These are phyloP conservation scores for Drosophila biarmipes DNA, from an alignment of 1,140 invertebrate genomes.

Conservation along the genomic window DNA sequence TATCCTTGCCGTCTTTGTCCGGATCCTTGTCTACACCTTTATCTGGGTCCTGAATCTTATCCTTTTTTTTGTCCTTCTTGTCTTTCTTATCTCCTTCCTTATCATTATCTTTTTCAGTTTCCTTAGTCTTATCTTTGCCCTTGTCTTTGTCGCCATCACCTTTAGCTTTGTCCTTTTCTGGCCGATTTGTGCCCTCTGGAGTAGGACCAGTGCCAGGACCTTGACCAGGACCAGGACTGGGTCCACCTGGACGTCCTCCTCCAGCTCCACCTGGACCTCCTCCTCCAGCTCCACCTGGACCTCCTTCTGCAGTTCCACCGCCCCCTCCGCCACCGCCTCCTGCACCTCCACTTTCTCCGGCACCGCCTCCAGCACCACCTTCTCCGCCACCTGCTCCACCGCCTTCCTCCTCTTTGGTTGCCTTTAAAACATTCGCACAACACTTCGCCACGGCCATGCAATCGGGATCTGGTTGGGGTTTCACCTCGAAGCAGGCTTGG, in stretches of 20 bases:
- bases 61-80: not conserved
- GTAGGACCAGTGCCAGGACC: not conserved
- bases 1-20: not conserved
- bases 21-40: not conserved
- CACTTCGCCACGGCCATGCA: conserved; percentile 32
- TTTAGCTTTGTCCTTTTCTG: not conserved
- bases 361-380: not conserved
- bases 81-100: not conserved
- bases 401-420: not conserved
- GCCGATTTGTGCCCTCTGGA: not conserved
- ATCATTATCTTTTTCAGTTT: not conserved
- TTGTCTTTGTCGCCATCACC: not conserved
- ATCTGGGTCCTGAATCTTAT: not conserved
- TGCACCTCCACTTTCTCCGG: not conserved
- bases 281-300: not conserved
- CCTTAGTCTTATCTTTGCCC: not conserved
- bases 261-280: not conserved
- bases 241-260: not conserved
- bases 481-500: conserved; percentile 42
- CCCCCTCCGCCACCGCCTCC: not conserved
- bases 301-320: not conserved
- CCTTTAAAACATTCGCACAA: conserved; percentile 4
- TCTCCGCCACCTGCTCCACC: not conserved
- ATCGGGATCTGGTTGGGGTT: not conserved
- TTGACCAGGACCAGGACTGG: not conserved